Percentiles rank a stretch among this genome's conserved stretches.
Conservation (phyloP, 1,140 invertebrate species). For the Neoseiulus cucumeris region DNA sequence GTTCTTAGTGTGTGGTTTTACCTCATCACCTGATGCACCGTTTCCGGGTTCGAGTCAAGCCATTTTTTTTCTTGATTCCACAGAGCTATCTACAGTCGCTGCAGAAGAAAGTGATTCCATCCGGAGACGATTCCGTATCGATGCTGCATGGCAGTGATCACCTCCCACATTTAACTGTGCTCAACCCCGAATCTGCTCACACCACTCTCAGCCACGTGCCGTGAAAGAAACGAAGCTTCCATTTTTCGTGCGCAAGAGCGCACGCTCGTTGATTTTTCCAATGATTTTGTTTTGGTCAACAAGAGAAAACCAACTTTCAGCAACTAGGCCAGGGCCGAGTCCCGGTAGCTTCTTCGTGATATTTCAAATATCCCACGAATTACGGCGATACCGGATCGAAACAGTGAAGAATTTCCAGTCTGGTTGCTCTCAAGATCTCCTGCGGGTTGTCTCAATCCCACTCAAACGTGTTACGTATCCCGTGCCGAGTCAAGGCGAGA, state of each 20-base stretch:
- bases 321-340: background rate
- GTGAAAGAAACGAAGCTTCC: background rate
- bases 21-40: too few relatives aligned
- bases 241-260: background rate
- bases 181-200: constrained; percentile 9
- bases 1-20: too few relatives aligned
- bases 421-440: too few relatives aligned
- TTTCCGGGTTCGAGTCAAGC: too few relatives aligned
- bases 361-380: background rate
- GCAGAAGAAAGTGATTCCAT: constrained; percentile 1
- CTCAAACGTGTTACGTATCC: too few relatives aligned
- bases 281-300: background rate
- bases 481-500: too few relatives aligned
- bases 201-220: constrained; percentile 9
- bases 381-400: background rate
- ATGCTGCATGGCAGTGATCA: constrained; percentile 1
- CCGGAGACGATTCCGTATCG: constrained; percentile 3
- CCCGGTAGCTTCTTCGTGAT: background rate
- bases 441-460: too few relatives aligned
- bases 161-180: background rate
- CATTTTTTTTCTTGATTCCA: background rate
- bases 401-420: background rate
- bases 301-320: background rate
- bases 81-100: constrained; percentile 9
- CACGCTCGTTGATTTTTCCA: background rate